Conservation (phyloP, 1,140 invertebrate genomes). For the Chionoecetes opilio region DNA sequence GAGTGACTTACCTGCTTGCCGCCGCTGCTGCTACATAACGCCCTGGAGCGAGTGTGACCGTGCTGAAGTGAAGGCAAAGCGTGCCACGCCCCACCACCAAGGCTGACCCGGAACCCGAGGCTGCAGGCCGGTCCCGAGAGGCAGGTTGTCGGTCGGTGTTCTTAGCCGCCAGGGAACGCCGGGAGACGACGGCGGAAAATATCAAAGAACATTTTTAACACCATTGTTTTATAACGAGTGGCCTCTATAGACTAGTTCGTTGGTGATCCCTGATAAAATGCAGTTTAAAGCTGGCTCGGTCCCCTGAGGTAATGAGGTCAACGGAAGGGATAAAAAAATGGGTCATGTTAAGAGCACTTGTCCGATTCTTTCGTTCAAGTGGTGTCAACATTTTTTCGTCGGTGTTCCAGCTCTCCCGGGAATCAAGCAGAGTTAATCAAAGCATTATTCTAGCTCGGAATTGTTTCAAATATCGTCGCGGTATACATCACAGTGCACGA, state of each 20-base stretch:
- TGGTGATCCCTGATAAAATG: slow-evolving; percentile 9
- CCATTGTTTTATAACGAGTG: background rate
- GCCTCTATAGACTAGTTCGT: background rate
- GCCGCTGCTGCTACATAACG: too few relatives aligned
- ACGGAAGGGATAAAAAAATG: background rate
- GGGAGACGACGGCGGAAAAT: slow-evolving; percentile 25
- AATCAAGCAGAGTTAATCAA: background rate
- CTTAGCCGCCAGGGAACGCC: background rate
- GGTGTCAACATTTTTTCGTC: slow-evolving; percentile 5
- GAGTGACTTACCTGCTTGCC: background rate
- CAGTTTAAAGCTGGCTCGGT: background rate
- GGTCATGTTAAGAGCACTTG: slow-evolving; percentile 19
- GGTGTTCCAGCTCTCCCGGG: background rate
- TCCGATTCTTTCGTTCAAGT: slow-evolving; percentile 17
- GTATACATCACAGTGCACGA: background rate
- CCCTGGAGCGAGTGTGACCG: background rate
- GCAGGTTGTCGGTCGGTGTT: background rate
- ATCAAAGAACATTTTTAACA: slow-evolving; percentile 11
- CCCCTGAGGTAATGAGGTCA: slow-evolving; percentile 25
- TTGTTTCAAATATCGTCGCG: background rate
- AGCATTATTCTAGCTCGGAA: background rate
- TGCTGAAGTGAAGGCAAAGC: background rate
- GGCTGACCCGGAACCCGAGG: background rate
- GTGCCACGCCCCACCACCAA: background rate
- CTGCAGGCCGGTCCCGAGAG: background rate